These are phyloP conservation scores for Lepidochrysops patricia DNA, from an alignment of 2,888 invertebrate species.

Conservation along the genomic window DNA sequence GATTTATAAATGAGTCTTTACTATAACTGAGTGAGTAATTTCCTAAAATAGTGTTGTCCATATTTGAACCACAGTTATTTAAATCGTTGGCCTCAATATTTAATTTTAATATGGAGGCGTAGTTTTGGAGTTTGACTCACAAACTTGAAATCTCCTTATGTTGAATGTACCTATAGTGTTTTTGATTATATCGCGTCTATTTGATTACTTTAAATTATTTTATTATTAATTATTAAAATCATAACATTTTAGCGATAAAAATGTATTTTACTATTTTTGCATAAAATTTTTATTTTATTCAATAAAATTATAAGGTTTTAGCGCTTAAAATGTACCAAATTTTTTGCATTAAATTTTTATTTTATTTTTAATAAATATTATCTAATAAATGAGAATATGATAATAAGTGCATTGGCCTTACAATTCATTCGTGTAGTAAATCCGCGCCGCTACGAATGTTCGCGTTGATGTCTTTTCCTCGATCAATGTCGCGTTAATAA, in stretches of 20 bases:
- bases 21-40: neutral
- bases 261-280: too few relatives aligned
- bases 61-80: neutral
- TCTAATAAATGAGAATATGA: neutral
- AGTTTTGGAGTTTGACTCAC: neutral
- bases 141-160: neutral
- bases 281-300: too few relatives aligned
- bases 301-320: too few relatives aligned
- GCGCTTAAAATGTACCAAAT: too few relatives aligned
- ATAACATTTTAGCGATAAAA: too few relatives aligned
- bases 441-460: constrained; percentile 11
- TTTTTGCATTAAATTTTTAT: neutral
- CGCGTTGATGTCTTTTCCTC: constrained; percentile 33
- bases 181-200: neutral
- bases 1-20: neutral
- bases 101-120: constrained; percentile 21
- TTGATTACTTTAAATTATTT: too few relatives aligned
- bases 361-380: neutral
- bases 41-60: neutral
- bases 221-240: too few relatives aligned
- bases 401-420: neutral
- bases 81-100: constrained; percentile 29
- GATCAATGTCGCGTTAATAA: constrained; percentile 1
- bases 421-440: neutral
- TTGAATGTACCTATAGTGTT: neutral